Evolutionary conservation across 2,888 invertebrate genomes (phyloP).

Genomic region (Seira ritae): DNA sequence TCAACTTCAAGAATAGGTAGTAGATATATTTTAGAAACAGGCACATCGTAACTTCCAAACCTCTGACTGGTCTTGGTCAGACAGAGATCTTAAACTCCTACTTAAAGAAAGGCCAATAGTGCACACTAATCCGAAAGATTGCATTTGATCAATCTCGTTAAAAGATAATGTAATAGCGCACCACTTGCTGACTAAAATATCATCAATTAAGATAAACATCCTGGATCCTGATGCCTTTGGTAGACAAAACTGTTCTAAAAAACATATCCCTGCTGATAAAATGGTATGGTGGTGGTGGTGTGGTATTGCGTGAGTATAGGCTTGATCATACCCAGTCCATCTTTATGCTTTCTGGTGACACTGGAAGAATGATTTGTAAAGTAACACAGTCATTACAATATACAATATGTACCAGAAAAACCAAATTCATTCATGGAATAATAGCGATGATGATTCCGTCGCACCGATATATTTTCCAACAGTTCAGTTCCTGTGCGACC

Average conservation of each 20-base stretch:
- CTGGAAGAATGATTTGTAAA: conserved; percentile 8
- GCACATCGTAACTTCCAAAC: no score
- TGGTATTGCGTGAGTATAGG: neutral
- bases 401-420: neutral
- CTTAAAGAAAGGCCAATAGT: no score
- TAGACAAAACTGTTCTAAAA: neutral
- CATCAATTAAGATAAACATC: neutral
- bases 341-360: conserved; percentile 1
- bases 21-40: no score
- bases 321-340: neutral
- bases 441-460: neutral
- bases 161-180: conserved; percentile 14
- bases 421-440: no score
- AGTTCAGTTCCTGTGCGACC: conserved; percentile 1
- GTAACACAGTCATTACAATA: neutral
- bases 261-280: no score
- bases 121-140: neutral
- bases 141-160: neutral
- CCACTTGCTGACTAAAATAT: conserved; percentile 14
- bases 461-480: neutral
- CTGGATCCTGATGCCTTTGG: neutral
- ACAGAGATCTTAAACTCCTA: no score
- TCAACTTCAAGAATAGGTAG: no score
- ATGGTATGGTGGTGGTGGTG: no score
- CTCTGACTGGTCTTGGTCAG: no score